Conservation (phyloP, 1,140 invertebrate species). For the Tribolium madens region DNA sequence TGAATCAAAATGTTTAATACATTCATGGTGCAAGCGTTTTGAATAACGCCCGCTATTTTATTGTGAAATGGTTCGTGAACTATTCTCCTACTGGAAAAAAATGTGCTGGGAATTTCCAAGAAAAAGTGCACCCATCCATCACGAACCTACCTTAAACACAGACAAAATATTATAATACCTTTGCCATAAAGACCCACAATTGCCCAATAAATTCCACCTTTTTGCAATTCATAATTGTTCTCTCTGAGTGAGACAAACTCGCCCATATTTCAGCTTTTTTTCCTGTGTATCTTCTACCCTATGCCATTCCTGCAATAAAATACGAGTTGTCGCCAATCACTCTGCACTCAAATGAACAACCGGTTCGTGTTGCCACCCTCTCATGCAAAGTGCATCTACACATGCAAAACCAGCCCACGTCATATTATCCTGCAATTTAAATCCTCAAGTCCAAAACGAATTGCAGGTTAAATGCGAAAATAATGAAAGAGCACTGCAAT, state of each 20-base stretch:
- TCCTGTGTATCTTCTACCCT: background rate
- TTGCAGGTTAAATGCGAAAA: slow-evolving; percentile 16
- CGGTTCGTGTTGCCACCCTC: background rate
- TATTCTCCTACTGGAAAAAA: slow-evolving; percentile 19
- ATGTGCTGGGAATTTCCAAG: slow-evolving; percentile 7
- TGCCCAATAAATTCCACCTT: slow-evolving; percentile 6
- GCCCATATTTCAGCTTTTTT: background rate
- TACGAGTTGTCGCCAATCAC: background rate
- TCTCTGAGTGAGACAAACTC: background rate
- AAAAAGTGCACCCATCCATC: slow-evolving; percentile 15
- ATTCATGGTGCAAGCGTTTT: slow-evolving; percentile 6
- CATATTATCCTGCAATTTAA: background rate
- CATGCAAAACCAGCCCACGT: background rate
- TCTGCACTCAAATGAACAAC: background rate
- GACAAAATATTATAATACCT: slow-evolving; percentile 18
- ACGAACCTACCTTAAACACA: background rate
- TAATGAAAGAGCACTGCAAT: slow-evolving; percentile 30
- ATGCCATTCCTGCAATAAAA: background rate
- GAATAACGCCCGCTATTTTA: slow-evolving; percentile 11
- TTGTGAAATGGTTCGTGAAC: slow-evolving; percentile 35
- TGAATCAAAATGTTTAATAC: slow-evolving; percentile 36
- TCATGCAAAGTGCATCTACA: background rate
- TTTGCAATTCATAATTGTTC: background rate
- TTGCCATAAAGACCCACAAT: slow-evolving; percentile 1
- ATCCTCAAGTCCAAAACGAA: background rate